Evolutionary conservation across 2,797 vertebrate species (phyloP), one percentile per base, ranked within the genome.

Genomic region (Paramormyrops hopkinsi): DNA sequence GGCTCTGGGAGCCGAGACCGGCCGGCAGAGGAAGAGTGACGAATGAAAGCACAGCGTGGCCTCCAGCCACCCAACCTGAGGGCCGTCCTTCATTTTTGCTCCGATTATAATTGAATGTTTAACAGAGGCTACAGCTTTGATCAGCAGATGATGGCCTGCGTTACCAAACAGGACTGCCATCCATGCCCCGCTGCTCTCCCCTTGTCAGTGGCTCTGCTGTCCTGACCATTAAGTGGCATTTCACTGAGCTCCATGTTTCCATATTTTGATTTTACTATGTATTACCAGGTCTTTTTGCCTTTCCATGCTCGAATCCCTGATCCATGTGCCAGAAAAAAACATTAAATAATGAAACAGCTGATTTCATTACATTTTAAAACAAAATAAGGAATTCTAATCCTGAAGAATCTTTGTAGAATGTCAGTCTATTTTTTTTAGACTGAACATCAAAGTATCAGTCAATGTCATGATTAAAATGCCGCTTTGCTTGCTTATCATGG

Each of bases 141-240:
- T 76, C 33, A 76, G 69, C 59, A 65, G 9, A 65, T 65, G 59
- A 65, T 65, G 59, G 22, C 22, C 59, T 65, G 94, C 93, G 91
- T 90, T n/a, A 89, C 93, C 94, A 95, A 92, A 92, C 92, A 91
- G 92, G 6, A 65, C 59, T 29, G 22, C 59, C 22, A 29, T 65
- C 59, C 59, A 22, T 25, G 22, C 22, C 8, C 59, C 8, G 1
- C 8, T 25, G 59, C 59, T 8, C 44, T 5, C 25, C 48, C 48
- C 41, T 82, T 44, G 33, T 17, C 8, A 79, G 41, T 17, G 12
- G 73, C 5, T n/a, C 4, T 22, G 76, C 4, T 11, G 14, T 82
- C 44, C 33, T 46, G 41, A n/a, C 6, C 37, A 25, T 22, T 62
- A 19, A 25, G 4, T 19, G 56, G n/a, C 44, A 6, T 73, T 73